A percentile compares a stretch with the other conserved stretches of the same genome.
phyloP scores from a whole-genome alignment of 2,797 vertebrate species.

The Champsocephalus esox region DNA sequence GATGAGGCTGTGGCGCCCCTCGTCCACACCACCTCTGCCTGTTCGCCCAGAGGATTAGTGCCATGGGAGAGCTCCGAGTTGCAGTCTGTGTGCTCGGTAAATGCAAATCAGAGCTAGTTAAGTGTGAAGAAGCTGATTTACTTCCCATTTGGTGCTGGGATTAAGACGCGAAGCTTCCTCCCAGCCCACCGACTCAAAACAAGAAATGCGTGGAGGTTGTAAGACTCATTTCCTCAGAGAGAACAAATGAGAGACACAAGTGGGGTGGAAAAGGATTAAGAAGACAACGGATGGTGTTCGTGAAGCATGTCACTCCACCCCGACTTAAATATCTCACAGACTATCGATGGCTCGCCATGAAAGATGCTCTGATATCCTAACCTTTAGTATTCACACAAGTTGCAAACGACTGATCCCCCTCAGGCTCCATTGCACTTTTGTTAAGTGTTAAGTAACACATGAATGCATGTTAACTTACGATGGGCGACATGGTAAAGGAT shows the following conservation, averaged over 20 bases:
- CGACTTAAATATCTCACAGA: no score
- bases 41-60: conserved; percentile 85
- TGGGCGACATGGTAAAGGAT: not conserved
- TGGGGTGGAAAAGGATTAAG: conserved; percentile 33
- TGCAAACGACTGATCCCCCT: no score
- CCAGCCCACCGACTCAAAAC: conserved; percentile 56
- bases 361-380: not conserved
- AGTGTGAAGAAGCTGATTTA: conserved; percentile 94
- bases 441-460: no score
- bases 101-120: conserved; percentile 91
- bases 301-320: conserved; percentile 26
- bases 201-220: conserved; percentile 38
- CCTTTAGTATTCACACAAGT: no score
- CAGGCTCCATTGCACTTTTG: no score
- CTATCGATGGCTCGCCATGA: not conserved
- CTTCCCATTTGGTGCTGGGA: conserved; percentile 90
- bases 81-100: conserved; percentile 78
- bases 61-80: conserved; percentile 80
- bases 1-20: conserved; percentile 31
- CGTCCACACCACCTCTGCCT: conserved; percentile 68
- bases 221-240: conserved; percentile 64
- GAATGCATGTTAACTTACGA: not conserved
- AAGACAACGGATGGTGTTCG: conserved; percentile 37
- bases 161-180: conserved; percentile 89
- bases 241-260: conserved; percentile 46